Base-by-base conservation (phyloP, 2,113 vertebrate genomes). In the Pteruthius melanotis region DNA sequence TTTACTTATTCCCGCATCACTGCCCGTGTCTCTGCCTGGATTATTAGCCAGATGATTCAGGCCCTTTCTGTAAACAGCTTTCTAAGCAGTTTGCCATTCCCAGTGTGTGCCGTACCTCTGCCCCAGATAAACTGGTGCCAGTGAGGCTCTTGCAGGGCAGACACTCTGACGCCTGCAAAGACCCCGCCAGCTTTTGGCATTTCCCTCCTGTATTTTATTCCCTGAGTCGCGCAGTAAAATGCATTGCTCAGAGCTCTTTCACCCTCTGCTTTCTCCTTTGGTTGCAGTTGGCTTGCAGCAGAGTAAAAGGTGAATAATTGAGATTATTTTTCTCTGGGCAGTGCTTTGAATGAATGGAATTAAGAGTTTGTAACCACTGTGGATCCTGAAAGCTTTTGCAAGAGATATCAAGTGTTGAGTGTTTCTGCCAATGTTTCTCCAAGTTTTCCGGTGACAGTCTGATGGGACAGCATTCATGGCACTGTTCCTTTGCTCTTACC, bases 361-460 rank as follows among this genome's bases (percentile, higher is more conserved):
- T 17, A 35, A 54, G 35, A 6, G 42, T 56, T 53, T 3, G 5
- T 49, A 60, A 57, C 17, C 71, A 14, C 47, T 7, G 27, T 28
- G 64, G 47, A 53, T 37, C 11, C 33, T 66, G 33, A 49, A 65
- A 24, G 37, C 15, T 33, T 79, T 66, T 83, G 35, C 52, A 69
- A 22, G 66, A 30, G 45, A 10, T 18, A 22, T 14, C 5, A 39
- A 54, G 52, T 14, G 10, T 20, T 50, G 47, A 71, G 40, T 18
- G 11, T 69, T 79, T 72, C 45, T 59, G 7, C 61, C 57, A 44
- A 1, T 6, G 5, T 68, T 90, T 64, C 37, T 56, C 28, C 35
- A 10, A 65, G 61, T 59, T 65, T 74, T 82, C 17, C 1, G 0
- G 15, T 12, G 24, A 4, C 0, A 0, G 10, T 37, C 26, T 0